Evolutionary conservation across 2,888 invertebrate species (phyloP), one percentile per base, ranked within the genome.

Genomic region (Prionchulus punctatus): DNA sequence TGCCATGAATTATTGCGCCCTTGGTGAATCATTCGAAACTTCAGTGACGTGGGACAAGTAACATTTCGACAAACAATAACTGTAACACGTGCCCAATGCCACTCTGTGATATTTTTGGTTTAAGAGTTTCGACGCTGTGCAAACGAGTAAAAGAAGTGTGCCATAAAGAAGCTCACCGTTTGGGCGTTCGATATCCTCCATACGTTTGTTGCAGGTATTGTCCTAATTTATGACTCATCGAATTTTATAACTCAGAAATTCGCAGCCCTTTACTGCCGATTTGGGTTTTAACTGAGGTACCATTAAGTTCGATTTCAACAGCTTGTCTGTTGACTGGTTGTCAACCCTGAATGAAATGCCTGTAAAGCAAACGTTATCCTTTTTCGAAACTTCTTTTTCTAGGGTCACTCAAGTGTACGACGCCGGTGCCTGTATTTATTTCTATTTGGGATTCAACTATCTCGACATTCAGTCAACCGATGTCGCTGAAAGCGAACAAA

Each of bases 11-110:
- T 86, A 84, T 72, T 80, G 82, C 62, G 80, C 92, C 23, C 82
- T 94, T 1, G 85, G 91, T 0, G 96, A 98, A 73, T 94, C 94
- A 0, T 98, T 98, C 76, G 96, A 98, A 76, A 98, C 98, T 0
- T 96, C 96, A 0, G 92, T 92, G 1, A 86, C 96, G 1, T 98
- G 96, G 96, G 88, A 90, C 74, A 71, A 73, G 73, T 73, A 36
- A 27, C 27, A 36, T 36, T 36, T 18, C 12, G 36, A 12, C 7
- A 18, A 36, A 36, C 7, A 36, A 36, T 12, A 36, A 36, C 18
- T 36, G 7, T 36, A n/a, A n/a, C n/a, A n/a, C n/a, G n/a, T n/a
- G n/a, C n/a, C n/a, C n/a, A n/a, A n/a, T n/a, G n/a, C n/a, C n/a
- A n/a, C n/a, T n/a, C n/a, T n/a, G n/a, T n/a, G n/a, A n/a, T n/a